phyloP scores from a whole-genome alignment of 2,113 vertebrate genomes.

The Cheirogaleus medius region DNA sequence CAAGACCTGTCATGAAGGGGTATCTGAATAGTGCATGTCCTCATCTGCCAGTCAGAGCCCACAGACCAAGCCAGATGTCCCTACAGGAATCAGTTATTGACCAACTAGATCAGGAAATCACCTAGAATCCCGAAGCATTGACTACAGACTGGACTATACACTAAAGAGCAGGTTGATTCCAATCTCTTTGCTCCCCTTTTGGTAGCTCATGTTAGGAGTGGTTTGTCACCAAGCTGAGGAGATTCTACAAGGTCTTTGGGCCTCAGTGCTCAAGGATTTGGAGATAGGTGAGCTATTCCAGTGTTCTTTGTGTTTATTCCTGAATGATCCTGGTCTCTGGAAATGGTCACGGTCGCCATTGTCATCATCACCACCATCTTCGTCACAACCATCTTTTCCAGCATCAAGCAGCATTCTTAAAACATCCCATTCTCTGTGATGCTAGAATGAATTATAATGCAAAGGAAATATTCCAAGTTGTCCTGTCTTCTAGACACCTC shows the following conservation, averaged over 20 bases:
- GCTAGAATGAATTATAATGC: neutral
- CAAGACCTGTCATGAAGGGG: neutral
- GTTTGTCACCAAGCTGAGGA: neutral
- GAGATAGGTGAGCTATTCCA: accelerated
- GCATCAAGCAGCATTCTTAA: neutral
- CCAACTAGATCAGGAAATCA: neutral
- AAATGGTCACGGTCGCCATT: neutral
- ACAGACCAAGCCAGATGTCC: neutral
- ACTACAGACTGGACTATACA: neutral
- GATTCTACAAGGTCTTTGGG: neutral
- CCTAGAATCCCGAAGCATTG: neutral
- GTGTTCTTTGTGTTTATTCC: neutral
- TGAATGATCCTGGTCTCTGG: neutral
- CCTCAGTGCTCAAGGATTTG: neutral
- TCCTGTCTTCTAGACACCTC: neutral
- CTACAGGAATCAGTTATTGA: neutral
- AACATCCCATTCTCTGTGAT: neutral
- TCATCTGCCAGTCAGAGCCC: neutral
- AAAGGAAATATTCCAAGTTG: neutral
- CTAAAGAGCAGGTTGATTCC: neutral
- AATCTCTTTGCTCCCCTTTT: neutral
- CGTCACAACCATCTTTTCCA: neutral
- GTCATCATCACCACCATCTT: neutral
- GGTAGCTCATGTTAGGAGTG: neutral
- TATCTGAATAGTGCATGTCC: neutral